These are phyloP conservation scores for Agrochola lota DNA, from an alignment of 2,888 invertebrate genomes.

Conservation along the genomic window DNA sequence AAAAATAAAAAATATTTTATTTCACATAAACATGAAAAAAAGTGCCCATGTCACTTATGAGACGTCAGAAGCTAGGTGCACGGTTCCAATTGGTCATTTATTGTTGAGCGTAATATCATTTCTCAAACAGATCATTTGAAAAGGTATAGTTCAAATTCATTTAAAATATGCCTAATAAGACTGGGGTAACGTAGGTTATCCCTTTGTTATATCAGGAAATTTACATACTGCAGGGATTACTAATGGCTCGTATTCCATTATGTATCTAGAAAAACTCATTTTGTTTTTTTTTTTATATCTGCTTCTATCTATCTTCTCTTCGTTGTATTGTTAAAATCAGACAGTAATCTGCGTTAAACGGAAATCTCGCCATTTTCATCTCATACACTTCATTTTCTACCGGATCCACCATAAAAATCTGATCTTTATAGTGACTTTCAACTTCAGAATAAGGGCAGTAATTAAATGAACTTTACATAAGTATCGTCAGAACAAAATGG, in stretches of 20 bases:
- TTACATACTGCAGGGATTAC: no score
- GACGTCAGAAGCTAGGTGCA: no score
- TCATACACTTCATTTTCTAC: background rate
- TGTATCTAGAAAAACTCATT: background rate
- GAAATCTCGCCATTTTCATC: background rate
- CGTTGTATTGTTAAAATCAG: background rate
- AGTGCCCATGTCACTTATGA: no score
- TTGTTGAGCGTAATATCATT: background rate
- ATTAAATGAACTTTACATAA: conserved; percentile 53
- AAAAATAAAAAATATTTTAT: no score
- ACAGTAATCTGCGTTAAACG: background rate
- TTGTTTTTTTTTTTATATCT: background rate
- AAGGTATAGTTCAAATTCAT: background rate
- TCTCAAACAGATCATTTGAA: background rate
- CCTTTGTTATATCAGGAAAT: no score
- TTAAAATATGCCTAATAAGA: background rate
- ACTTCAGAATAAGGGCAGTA: conserved; percentile 44
- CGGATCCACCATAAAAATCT: conserved; percentile 32
- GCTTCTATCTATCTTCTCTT: background rate
- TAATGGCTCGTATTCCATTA: background rate
- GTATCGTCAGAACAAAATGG: conserved; percentile 41
- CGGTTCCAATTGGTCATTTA: no score
- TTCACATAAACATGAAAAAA: no score
- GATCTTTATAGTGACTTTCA: conserved; percentile 32
- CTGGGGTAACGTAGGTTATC: background rate